These are phyloP conservation scores for Spea bombifrons DNA, from an alignment of 2,113 vertebrate species.

Conservation along the genomic window DNA sequence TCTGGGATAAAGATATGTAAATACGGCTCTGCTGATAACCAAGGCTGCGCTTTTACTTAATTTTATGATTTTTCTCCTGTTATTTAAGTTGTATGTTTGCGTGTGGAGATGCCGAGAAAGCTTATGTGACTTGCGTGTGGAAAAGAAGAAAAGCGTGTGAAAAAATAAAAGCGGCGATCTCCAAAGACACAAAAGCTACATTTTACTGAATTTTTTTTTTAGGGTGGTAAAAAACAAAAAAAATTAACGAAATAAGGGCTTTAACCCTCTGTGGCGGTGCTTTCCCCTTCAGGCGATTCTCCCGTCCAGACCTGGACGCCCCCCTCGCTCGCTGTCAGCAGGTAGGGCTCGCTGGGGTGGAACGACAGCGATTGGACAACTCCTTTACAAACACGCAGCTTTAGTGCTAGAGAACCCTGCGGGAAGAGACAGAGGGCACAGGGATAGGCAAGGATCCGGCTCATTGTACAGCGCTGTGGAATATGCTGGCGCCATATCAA, in stretches of 20 bases:
- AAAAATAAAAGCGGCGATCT: background rate
- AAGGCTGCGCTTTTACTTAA: background rate
- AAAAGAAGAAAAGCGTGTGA: background rate
- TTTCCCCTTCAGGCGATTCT: constrained; percentile 64
- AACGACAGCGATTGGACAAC: constrained; percentile 86
- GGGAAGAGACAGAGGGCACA: background rate
- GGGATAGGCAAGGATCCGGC: too few relatives aligned
- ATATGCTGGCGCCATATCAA: too few relatives aligned
- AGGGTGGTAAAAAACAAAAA: background rate
- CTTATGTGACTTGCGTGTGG: background rate
- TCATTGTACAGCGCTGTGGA: too few relatives aligned
- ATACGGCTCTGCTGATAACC: background rate
- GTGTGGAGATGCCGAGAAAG: background rate
- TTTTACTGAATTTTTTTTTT: background rate
- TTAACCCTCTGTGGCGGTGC: constrained; percentile 28
- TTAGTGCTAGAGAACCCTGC: constrained; percentile 74
- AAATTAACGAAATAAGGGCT: background rate
- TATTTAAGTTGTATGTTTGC: constrained; percentile 11
- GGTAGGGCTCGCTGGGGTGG: constrained; percentile 76
- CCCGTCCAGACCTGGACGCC: constrained; percentile 79
- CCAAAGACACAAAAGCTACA: background rate
- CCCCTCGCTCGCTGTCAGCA: constrained; percentile 78
- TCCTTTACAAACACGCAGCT: constrained; percentile 71
- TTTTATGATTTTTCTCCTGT: background rate
- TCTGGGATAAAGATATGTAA: background rate